A percentile compares a stretch with the other conserved stretches of the same genome.
Evolutionary conservation across 2,113 vertebrate genomes (phyloP).

Genomic region (Elanus axillaris): DNA sequence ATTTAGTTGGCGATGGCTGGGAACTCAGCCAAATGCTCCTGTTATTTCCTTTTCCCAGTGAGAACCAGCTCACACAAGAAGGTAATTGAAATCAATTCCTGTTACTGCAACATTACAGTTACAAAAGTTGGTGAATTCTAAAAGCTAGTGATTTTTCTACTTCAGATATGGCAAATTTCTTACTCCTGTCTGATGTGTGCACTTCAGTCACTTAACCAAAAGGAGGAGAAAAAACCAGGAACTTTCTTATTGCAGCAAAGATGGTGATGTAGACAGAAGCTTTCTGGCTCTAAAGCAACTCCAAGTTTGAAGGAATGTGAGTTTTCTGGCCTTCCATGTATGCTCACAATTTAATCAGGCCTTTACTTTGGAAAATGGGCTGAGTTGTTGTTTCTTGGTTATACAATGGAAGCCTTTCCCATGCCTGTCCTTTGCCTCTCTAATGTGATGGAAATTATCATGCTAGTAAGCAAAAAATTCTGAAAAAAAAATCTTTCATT

Average conservation of each 20-base stretch:
- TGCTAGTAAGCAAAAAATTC: neutral
- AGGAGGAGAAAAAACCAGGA: neutral
- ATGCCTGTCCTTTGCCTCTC: neutral
- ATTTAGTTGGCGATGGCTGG: conserved; percentile 14
- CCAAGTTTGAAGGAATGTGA: neutral
- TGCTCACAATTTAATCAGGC: neutral
- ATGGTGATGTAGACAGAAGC: neutral
- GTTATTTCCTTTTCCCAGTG: neutral
- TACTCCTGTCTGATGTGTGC: neutral
- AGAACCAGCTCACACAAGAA: conserved; percentile 13
- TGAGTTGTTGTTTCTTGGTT: neutral
- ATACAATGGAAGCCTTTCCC: neutral
- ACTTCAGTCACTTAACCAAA: neutral
- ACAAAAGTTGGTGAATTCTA: neutral
- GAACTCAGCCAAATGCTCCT: neutral
- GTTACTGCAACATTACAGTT: neutral
- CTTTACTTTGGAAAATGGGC: neutral
- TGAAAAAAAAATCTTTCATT: neutral
- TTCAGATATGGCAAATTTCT: neutral
- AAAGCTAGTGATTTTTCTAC: neutral
- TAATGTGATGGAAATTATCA: neutral
- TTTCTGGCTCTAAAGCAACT: neutral
- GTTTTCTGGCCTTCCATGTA: neutral
- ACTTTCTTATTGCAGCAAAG: neutral
- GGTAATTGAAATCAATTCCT: conserved; percentile 29